Evolutionary conservation across 2,888 invertebrate species (phyloP).

Genomic region (Melitaea athalia): DNA sequence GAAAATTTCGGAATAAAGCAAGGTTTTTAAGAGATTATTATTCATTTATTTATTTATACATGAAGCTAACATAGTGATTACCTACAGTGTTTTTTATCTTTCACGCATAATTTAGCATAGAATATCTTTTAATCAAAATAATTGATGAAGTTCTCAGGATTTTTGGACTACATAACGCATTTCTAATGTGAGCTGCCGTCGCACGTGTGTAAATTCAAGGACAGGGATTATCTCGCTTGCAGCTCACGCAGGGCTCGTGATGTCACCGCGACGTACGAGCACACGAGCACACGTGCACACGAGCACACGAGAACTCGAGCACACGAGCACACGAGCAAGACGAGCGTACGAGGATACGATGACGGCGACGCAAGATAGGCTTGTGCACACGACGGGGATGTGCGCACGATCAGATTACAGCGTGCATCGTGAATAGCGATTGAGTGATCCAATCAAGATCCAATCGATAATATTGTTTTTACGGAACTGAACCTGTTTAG

Average conservation of each 20-base stretch:
- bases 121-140: too few relatives aligned
- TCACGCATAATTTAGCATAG: too few relatives aligned
- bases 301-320: too few relatives aligned
- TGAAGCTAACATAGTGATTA: too few relatives aligned
- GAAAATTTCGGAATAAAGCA: too few relatives aligned
- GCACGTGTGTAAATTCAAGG: background rate
- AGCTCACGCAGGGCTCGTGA: background rate
- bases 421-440: conserved; percentile 17
- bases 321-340: too few relatives aligned
- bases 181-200: background rate
- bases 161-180: background rate
- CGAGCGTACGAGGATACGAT: background rate
- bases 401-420: conserved; percentile 12
- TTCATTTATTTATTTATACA: too few relatives aligned
- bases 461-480: conserved; percentile 4
- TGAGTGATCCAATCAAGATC: conserved; percentile 15
- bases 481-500: background rate
- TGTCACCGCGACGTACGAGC: background rate
- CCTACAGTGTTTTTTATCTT: too few relatives aligned
- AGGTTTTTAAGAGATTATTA: too few relatives aligned
- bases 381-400: background rate
- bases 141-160: background rate
- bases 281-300: too few relatives aligned
- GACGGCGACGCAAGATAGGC: background rate
- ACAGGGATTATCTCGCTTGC: background rate